These are phyloP conservation scores for Coranthus polyacanthus DNA, from an alignment of 2,797 vertebrate genomes.

Conservation along the genomic window DNA sequence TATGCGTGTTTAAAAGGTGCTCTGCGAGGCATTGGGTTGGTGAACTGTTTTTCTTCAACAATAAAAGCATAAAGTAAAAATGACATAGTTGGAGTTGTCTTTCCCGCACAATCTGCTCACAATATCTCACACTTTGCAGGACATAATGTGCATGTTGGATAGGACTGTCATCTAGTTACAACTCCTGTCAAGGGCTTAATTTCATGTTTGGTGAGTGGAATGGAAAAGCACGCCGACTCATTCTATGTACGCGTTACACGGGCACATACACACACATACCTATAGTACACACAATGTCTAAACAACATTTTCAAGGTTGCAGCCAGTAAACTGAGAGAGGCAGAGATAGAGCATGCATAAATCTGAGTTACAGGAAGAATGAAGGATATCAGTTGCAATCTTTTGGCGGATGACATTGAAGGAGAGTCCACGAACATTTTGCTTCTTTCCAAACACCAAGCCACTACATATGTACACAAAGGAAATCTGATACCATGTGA, in stretches of 20 bases:
- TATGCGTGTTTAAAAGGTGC: conserved; percentile 65
- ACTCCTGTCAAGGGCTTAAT: conserved; percentile 14
- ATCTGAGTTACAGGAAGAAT: conserved; percentile 40
- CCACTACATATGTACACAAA: conserved; percentile 44
- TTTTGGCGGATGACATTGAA: conserved; percentile 46
- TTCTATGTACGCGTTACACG: not conserved
- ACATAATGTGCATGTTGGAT: conserved; percentile 9
- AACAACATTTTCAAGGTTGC: conserved; percentile 18
- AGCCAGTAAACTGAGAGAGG: conserved; percentile 1
- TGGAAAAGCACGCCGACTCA: conserved; percentile 23
- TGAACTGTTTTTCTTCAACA: conserved; percentile 68
- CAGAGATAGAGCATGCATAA: conserved; percentile 12
- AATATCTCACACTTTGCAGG: conserved; percentile 23
- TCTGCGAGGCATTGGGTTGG: conserved; percentile 45
- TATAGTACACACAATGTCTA: conserved; percentile 1
- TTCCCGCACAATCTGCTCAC: conserved; percentile 44
- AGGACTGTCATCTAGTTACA: conserved; percentile 22
- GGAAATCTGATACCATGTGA: conserved; percentile 69
- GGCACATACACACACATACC: not conserved
- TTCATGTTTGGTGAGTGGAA: conserved; percentile 32
- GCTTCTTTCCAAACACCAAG: conserved; percentile 47
- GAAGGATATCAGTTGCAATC: conserved; percentile 61
- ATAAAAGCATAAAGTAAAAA: conserved; percentile 62
- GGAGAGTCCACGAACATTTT: conserved; percentile 44
- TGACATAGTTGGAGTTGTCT: conserved; percentile 64